Evolutionary conservation across 2,113 vertebrate species (phyloP).

Genomic region (Sebastes schlegelii): DNA sequence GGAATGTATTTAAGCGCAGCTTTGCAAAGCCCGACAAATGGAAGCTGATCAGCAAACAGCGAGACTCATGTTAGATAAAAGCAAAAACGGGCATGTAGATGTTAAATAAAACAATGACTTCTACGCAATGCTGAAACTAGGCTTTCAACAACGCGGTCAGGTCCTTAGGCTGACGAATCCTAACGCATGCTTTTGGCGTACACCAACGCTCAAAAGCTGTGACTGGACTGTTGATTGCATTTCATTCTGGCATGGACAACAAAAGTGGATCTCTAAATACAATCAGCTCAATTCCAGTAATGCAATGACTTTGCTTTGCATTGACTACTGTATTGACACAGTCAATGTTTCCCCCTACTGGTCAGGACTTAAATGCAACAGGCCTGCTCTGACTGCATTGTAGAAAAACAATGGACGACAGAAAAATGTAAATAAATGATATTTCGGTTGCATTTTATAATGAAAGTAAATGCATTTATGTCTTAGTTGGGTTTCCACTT

Average conservation of each 20-base stretch:
- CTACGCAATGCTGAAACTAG: background rate
- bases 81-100: background rate
- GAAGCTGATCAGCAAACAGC: background rate
- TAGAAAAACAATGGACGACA: background rate
- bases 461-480: background rate
- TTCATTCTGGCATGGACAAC: background rate
- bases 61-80: background rate
- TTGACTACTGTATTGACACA: background rate
- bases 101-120: background rate
- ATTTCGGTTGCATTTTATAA: constrained; percentile 2
- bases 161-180: background rate
- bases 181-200: background rate
- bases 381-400: background rate
- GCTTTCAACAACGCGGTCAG: background rate
- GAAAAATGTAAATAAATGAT: background rate
- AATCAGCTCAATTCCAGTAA: background rate
- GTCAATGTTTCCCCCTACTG: constrained; percentile 30
- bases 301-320: background rate
- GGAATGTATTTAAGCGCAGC: background rate
- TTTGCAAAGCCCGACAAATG: background rate
- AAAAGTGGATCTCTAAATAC: background rate
- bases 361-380: background rate
- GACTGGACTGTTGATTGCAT: background rate
- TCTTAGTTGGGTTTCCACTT: constrained; percentile 38
- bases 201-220: background rate